Base-by-base conservation (phyloP, 1,140 invertebrate genomes). In the Leptinotarsa lineolata region DNA sequence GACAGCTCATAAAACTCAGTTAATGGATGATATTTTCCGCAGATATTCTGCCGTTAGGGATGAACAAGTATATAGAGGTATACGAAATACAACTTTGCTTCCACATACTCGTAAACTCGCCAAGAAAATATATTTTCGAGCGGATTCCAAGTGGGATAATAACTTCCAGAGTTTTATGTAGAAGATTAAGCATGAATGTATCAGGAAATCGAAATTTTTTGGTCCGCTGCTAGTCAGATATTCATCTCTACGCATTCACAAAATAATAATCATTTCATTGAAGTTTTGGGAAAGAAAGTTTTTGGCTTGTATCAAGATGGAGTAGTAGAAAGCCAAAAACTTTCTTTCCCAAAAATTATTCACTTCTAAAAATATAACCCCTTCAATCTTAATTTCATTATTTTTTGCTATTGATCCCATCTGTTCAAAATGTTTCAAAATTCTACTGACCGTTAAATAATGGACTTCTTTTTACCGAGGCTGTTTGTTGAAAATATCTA, bases 1-100 rank as follows among this genome's bases (percentile, higher is more conserved):
- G 74, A 77, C 76, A 75, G 78, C 74, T 79, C 78, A 72, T 79
- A 79, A 79, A 79, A 79, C 73, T 79, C 78, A 44, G 61, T 70
- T 74, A 79, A 77, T 79, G 76, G 78, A 77, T 73, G 78, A 75
- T 75, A 75, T 75, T 75, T 70, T 74, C 69, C 68, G 70, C 46
- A 63, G 69, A 74, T 74, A 74, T 74, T 58, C 72, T 59, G 59
- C 72, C 72, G 67, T 70, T 68, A 59, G 72, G 72, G 68, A 74
- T 68, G 72, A 74, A 70, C 72, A 74, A 74, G 72, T 74, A 71
- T 63, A 63, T 63, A 30, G 30, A 68, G 44, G 16, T 30, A 54
- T 71, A 63, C 58, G 69, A 71, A 71, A 71, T 71, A 71, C 69
- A 71, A 71, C 69, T 71, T 71, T 59, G 54, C 58, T 71, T 71